A percentile compares a stretch with the other conserved stretches of the same genome.
phyloP scores from a whole-genome alignment of 2,797 vertebrate species.

The Champsocephalus esox region DNA sequence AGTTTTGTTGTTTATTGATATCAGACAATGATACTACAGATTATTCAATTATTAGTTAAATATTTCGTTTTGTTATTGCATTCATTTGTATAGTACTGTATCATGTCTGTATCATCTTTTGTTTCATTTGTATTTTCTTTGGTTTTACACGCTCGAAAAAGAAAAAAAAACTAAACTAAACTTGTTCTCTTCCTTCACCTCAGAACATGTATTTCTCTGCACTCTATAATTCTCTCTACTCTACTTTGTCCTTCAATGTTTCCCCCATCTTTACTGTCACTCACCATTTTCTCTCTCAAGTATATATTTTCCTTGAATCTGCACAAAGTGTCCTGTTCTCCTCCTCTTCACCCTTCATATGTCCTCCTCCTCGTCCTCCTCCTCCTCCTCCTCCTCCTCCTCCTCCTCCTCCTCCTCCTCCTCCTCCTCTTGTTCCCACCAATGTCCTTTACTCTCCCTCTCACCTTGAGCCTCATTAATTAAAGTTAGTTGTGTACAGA shows the following conservation, averaged over 20 bases:
- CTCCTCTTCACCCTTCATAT: conserved; percentile 14
- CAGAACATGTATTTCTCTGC: not conserved
- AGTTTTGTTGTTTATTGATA: too few species aligned
- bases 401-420: not conserved
- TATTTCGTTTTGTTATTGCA: too few species aligned
- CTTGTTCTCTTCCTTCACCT: not conserved
- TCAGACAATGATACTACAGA: too few species aligned
- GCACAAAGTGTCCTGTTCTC: not conserved
- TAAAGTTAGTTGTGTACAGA: conserved; percentile 4
- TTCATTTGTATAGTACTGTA: too few species aligned
- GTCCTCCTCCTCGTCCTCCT: conserved; percentile 3
- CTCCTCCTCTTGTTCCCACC: too few species aligned
- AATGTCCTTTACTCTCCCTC: not conserved
- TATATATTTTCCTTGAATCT: conserved; percentile 28
- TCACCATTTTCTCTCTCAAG: conserved; percentile 9
- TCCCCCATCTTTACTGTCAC: not conserved
- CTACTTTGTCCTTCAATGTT: not conserved
- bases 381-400: not conserved
- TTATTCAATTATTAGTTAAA: too few species aligned
- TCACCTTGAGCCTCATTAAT: conserved; percentile 18
- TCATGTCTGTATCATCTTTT: too few species aligned
- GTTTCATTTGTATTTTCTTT: too few species aligned
- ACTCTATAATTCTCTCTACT: conserved; percentile 3
- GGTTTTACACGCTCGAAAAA: too few species aligned
- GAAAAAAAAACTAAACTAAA: too few species aligned